Conservation (phyloP, 2,888 invertebrate species). For the Acanthosepion esculentum region DNA sequence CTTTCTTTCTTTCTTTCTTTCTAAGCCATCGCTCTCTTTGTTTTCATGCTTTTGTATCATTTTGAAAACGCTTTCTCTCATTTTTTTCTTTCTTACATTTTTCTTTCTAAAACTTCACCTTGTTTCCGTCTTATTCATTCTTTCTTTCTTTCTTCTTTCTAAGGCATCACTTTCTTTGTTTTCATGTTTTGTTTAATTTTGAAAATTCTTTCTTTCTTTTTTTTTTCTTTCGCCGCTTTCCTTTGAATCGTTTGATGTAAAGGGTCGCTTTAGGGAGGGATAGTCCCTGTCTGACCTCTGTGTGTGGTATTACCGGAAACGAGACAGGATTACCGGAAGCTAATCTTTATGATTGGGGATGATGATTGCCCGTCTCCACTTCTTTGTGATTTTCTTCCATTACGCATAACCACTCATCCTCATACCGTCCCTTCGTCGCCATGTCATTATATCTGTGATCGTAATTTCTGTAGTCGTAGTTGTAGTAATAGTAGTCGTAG, state of each 20-base stretch:
- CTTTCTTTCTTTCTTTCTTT: background rate
- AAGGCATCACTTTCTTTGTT: too few species aligned
- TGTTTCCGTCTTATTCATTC: too few species aligned
- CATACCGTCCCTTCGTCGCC: background rate
- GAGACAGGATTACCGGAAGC: constrained; percentile 33
- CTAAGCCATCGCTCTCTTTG: background rate
- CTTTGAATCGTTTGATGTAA: constrained; percentile 33
- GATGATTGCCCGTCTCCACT: background rate
- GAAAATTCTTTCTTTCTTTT: background rate
- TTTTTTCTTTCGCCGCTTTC: background rate
- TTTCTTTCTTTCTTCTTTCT: too few species aligned
- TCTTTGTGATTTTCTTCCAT: constrained; percentile 33
- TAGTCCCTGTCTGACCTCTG: constrained; percentile 22
- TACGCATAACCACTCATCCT: background rate
- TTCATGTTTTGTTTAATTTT: too few species aligned
- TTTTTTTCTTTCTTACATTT: too few species aligned
- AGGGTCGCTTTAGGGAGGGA: background rate
- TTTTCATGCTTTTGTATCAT: background rate
- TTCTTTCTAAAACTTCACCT: too few species aligned
- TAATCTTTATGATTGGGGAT: constrained; percentile 8
- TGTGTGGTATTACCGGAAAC: constrained; percentile 33
- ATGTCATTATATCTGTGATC: background rate
- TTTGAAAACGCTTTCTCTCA: background rate
- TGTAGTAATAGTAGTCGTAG: background rate
- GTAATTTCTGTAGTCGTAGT: background rate